These are phyloP conservation scores for Muschampia plurimacula DNA, from an alignment of 2,888 invertebrate species.

Conservation along the genomic window DNA sequence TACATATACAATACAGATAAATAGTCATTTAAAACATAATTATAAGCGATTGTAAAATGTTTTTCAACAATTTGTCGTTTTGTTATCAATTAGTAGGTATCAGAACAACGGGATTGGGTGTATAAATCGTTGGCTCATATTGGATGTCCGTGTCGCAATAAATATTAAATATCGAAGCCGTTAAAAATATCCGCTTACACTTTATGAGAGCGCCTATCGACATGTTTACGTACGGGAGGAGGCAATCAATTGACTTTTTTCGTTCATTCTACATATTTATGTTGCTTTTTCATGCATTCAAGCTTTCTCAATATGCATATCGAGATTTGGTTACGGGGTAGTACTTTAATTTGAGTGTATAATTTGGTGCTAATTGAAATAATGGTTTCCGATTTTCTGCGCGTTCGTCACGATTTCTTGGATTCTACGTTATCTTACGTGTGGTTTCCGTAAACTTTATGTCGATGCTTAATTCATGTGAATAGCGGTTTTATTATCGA, in stretches of 20 bases:
- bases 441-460: conserved; percentile 15
- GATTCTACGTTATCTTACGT: conserved; percentile 14
- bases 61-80: conserved; percentile 17
- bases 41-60: conserved; percentile 23
- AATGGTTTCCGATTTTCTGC: conserved; percentile 30
- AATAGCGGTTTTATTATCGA: conserved; percentile 21
- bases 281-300: conserved; percentile 59
- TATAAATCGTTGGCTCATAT: conserved; percentile 80
- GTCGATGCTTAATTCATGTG: conserved; percentile 11
- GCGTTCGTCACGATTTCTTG: conserved; percentile 20
- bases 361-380: conserved; percentile 49
- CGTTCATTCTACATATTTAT: conserved; percentile 64
- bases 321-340: conserved; percentile 50
- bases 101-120: conserved; percentile 66
- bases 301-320: conserved; percentile 63
- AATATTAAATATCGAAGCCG: conserved; percentile 85
- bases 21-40: background rate
- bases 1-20: background rate
- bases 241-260: conserved; percentile 78
- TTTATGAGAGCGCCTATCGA: conserved; percentile 80
- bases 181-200: conserved; percentile 85
- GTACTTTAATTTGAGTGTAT: conserved; percentile 49
- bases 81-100: conserved; percentile 59
- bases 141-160: conserved; percentile 83
- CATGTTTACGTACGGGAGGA: conserved; percentile 80